Evolutionary conservation across 1,140 invertebrate species (phyloP).

Genomic region (Chymomyza costata): DNA sequence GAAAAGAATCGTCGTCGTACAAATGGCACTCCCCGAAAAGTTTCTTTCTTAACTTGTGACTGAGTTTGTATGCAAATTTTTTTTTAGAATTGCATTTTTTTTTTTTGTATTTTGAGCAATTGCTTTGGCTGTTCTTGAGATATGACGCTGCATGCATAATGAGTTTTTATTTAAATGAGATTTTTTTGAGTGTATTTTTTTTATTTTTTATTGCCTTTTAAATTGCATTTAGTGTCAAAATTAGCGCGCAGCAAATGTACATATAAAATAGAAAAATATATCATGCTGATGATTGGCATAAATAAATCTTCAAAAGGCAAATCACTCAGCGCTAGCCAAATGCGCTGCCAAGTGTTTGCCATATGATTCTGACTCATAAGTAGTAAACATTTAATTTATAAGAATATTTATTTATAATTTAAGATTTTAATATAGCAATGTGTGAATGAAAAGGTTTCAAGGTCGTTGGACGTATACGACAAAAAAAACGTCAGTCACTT

Average conservation of each 20-base stretch:
- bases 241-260: conserved; percentile 46
- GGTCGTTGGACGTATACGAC: too few species aligned
- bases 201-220: conserved; percentile 70
- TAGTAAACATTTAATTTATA: too few species aligned
- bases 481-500: too few species aligned
- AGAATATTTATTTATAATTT: too few species aligned
- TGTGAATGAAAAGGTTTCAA: too few species aligned
- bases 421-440: too few species aligned
- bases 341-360: conserved; percentile 24
- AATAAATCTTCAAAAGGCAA: conserved; percentile 60
- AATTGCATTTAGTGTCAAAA: conserved; percentile 72
- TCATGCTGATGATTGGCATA: conserved; percentile 25
- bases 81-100: conserved; percentile 5
- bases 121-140: conserved; percentile 53
- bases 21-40: conserved; percentile 43
- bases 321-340: conserved; percentile 47
- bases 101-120: conserved; percentile 41
- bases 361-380: too few species aligned
- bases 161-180: conserved; percentile 64
- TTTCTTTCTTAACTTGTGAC: background rate
- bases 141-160: conserved; percentile 72
- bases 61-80: conserved; percentile 56
- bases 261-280: conserved; percentile 34
- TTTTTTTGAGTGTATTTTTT: conserved; percentile 48
- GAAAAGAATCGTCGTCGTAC: conserved; percentile 14